These are phyloP conservation scores for Spheniscus humboldti DNA, from an alignment of 2,797 vertebrate genomes.

Conservation along the genomic window DNA sequence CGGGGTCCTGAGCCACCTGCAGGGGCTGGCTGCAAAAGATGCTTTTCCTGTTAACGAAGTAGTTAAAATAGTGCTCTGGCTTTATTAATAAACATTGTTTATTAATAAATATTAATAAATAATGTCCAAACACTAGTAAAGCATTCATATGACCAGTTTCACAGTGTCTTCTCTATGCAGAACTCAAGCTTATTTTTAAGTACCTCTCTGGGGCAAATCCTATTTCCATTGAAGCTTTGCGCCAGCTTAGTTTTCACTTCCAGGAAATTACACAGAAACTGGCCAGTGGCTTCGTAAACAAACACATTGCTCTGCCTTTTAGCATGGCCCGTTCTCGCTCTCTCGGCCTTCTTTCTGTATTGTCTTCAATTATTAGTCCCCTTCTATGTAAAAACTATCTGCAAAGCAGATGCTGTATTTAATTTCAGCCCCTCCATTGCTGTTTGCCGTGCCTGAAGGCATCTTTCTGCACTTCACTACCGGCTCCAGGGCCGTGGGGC, in stretches of 20 bases:
- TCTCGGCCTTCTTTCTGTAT: not conserved
- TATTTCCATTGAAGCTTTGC: not conserved
- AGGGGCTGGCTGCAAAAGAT: not conserved
- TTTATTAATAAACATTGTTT: not conserved
- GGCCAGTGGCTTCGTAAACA: not conserved
- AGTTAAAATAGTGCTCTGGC: not conserved
- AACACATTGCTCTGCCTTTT: not conserved
- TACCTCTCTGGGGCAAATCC: constrained; percentile 34
- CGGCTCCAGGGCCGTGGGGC: not conserved
- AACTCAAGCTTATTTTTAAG: constrained; percentile 43
- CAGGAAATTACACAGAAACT: not conserved
- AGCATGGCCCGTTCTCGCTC: not conserved
- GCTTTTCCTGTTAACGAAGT: rapidly evolving
- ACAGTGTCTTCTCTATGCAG: not conserved
- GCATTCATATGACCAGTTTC: not conserved
- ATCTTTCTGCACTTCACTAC: rapidly evolving
- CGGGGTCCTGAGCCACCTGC: rapidly evolving
- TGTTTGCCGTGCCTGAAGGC: not conserved
- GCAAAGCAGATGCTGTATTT: not conserved
- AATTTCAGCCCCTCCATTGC: not conserved
- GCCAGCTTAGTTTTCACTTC: not conserved
- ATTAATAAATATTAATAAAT: too few species aligned
- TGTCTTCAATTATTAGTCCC: not conserved
- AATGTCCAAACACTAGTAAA: not conserved
- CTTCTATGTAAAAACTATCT: not conserved